A percentile compares a stretch with the other conserved stretches of the same genome.
phyloP scores from a whole-genome alignment of 2,113 vertebrate genomes.

The Silurus glanis region DNA sequence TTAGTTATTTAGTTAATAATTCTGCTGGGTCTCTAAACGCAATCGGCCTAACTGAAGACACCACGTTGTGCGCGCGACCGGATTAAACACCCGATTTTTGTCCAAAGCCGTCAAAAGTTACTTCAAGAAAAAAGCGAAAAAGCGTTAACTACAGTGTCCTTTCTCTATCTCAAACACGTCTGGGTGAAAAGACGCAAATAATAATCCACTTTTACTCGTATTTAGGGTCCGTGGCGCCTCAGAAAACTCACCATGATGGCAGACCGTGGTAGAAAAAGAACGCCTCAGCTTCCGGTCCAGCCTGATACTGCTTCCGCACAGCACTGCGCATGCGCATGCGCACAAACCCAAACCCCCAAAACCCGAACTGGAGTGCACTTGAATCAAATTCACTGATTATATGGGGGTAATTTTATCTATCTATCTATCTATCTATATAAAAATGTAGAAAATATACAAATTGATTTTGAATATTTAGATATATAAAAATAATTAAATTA shows the following conservation, averaged over 20 bases:
- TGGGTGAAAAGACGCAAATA: too few species aligned
- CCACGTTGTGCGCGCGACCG: constrained; percentile 2
- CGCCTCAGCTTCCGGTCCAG: constrained; percentile 58
- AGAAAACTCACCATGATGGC: constrained; percentile 76
- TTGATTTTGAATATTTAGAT: too few species aligned
- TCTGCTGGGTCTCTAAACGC: not conserved
- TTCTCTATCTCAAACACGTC: too few species aligned
- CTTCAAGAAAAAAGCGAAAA: not conserved
- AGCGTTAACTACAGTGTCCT: not conserved
- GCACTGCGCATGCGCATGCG: constrained; percentile 63
- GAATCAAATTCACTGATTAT: too few species aligned
- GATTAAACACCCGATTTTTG: not conserved
- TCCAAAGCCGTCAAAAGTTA: not conserved
- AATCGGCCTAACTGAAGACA: not conserved
- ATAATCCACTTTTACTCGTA: not conserved
- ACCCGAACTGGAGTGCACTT: too few species aligned
- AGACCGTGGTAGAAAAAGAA: constrained; percentile 72
- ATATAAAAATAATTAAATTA: too few species aligned
- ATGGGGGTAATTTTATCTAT: too few species aligned
- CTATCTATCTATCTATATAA: too few species aligned
- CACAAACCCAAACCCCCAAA: not conserved
- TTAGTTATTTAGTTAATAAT: not conserved
- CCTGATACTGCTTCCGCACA: constrained; percentile 61
- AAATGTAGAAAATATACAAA: too few species aligned
- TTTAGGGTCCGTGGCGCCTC: not conserved